phyloP scores from a whole-genome alignment of 2,888 invertebrate species.

The Pammene fasciana region DNA sequence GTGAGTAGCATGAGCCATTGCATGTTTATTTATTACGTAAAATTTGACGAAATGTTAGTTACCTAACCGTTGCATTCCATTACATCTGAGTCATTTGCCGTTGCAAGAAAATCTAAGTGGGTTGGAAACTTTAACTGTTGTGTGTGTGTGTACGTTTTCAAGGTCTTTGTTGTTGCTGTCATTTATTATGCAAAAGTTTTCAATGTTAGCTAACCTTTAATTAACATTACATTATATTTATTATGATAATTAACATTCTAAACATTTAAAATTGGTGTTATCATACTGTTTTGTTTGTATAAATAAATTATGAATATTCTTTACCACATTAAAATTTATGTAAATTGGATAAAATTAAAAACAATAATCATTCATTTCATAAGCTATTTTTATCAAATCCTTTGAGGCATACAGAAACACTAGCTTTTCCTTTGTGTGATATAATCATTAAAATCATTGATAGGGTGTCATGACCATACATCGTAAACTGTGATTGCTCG shows the following conservation, averaged over 20 bases:
- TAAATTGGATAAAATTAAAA: too few species aligned
- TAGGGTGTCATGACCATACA: too few species aligned
- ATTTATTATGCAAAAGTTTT: slow-evolving; percentile 19
- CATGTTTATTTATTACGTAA: slow-evolving; percentile 56
- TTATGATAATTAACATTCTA: not conserved
- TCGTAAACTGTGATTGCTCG: too few species aligned
- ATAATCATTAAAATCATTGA: too few species aligned
- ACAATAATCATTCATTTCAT: too few species aligned
- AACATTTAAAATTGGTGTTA: too few species aligned
- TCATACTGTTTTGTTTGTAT: too few species aligned
- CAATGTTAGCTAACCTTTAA: slow-evolving; percentile 11
- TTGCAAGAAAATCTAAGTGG: slow-evolving; percentile 31
- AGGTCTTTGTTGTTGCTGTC: slow-evolving; percentile 18
- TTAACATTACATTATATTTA: not conserved
- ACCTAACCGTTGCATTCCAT: slow-evolving; percentile 39
- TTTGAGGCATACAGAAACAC: too few species aligned
- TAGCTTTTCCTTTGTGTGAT: too few species aligned
- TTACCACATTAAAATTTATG: too few species aligned
- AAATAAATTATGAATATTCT: too few species aligned
- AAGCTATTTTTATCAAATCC: too few species aligned
- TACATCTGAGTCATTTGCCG: slow-evolving; percentile 32
- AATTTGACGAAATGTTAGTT: slow-evolving; percentile 49
- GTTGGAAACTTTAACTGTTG: slow-evolving; percentile 21
- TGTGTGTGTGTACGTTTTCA: slow-evolving; percentile 11
- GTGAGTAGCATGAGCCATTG: slow-evolving; percentile 67